Conservation (phyloP, 1,140 invertebrate genomes). For the Drosophila saltans region DNA sequence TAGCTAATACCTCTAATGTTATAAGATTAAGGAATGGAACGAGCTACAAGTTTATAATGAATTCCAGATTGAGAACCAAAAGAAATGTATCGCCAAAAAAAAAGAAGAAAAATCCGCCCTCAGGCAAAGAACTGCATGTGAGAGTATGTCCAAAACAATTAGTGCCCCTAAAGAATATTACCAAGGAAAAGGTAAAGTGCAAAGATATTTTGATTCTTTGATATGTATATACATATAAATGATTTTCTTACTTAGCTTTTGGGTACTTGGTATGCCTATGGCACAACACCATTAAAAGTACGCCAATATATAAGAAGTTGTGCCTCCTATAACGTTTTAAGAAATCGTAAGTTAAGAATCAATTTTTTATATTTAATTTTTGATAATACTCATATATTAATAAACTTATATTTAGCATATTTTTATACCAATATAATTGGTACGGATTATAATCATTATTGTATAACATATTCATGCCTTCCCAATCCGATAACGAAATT, state of each 20-base stretch:
- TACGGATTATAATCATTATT: constrained; percentile 29
- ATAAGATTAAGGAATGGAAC: not conserved
- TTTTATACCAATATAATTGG: constrained; percentile 45
- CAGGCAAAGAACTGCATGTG: not conserved
- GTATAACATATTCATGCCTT: constrained; percentile 44
- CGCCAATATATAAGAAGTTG: constrained; percentile 38
- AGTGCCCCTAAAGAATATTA: constrained; percentile 14
- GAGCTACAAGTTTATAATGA: too few relatives aligned
- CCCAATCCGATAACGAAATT: not conserved
- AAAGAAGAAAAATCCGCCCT: too few relatives aligned
- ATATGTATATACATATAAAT: too few relatives aligned
- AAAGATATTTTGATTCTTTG: too few relatives aligned
- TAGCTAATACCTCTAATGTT: too few relatives aligned
- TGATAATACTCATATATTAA: too few relatives aligned
- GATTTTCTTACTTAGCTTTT: constrained; percentile 30
- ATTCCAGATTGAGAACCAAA: too few relatives aligned
- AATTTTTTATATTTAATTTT: not conserved
- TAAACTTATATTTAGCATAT: constrained; percentile 6
- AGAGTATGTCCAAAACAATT: constrained; percentile 25
- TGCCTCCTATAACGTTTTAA: constrained; percentile 44
- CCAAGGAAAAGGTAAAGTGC: constrained; percentile 22
- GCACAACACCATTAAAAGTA: constrained; percentile 41
- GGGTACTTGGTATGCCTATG: constrained; percentile 58
- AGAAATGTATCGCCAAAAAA: too few relatives aligned
- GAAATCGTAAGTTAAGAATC: constrained; percentile 41